Base-by-base conservation (phyloP, 2,797 vertebrate species). In the Pyrocephalus nanus region DNA sequence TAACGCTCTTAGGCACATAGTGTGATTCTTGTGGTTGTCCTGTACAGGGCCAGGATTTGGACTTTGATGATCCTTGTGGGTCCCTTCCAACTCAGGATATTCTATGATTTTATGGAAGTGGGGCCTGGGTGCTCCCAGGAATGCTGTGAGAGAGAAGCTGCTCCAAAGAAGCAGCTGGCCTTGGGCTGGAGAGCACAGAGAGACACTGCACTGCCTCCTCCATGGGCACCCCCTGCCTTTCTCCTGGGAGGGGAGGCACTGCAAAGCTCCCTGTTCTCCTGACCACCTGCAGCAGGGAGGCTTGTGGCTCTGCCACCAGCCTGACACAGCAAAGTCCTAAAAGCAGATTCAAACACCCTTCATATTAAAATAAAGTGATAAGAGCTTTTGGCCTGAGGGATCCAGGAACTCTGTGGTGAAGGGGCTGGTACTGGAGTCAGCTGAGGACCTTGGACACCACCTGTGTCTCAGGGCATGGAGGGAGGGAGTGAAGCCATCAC, bases 391-490 rank as follows among this genome's bases (percentile, higher is more conserved):
- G 25, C 60, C 38, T 22, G 45, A 85, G 50, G 48, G 23, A 84
- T 34, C 71, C 45, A 29, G 5, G 20, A 66, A 62, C 34, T 57
- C 48, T 32, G 19, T 19, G 53, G 36, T 32, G 55, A 77, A 64
- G 2, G 3, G 36, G 66, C 5, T 1, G 1, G 50, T 23, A 61
- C 8, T 36, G 78, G 86, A 70, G 32, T 2, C 43, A 16, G 51
- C 18, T 38, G 71, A 82, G 78, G 55, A 53, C 12, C n/a, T 11
- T 2, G 13, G 48, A 4, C 19, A 14, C 64, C 71, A 34, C 34
- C 47, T 0, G 1, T 5, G 5, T 43, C 75, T 48, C 83, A 50
- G 34, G 23, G 30, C 1, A 0, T n/a, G 1, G 42, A 78, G 6
- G 16, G 38, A 84, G 29, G 54, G 5, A 67, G 30, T 2, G 4